Percentiles rank a stretch among this genome's conserved stretches.
phyloP scores from a whole-genome alignment of 2,888 invertebrate species.

The Caenorhabditis virilis region DNA sequence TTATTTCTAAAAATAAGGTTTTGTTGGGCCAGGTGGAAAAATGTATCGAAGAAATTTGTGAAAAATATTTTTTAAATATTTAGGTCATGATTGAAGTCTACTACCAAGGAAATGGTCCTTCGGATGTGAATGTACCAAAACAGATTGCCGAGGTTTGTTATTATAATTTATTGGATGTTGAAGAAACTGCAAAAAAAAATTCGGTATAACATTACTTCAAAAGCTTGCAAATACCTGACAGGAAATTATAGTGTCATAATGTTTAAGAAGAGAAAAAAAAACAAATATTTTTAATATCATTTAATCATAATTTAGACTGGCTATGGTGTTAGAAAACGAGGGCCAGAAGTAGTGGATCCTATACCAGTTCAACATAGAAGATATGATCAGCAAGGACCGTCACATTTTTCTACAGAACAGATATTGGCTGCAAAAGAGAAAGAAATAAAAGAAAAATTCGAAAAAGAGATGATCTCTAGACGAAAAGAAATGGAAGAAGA shows the following conservation, averaged over 20 bases:
- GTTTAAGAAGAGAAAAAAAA: neutral
- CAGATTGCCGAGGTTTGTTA: constrained; percentile 32
- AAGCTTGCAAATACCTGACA: neutral
- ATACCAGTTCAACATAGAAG: too few species aligned
- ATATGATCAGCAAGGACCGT: too few species aligned
- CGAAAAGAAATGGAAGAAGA: constrained; percentile 22
- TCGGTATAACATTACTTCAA: neutral
- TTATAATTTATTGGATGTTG: neutral
- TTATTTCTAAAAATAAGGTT: neutral
- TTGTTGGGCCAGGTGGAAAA: too few species aligned
- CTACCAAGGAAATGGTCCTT: constrained; percentile 7
- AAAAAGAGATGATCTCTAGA: constrained; percentile 9
- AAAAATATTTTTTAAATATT: neutral
- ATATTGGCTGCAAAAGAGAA: constrained; percentile 4
- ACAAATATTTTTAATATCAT: neutral
- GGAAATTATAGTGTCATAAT: neutral
- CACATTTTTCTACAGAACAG: constrained; percentile 8
- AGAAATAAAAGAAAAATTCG: constrained; percentile 13
- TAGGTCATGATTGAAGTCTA: constrained; percentile 32
- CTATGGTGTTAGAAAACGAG: neutral
- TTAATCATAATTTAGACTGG: too few species aligned
- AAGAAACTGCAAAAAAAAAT: neutral
- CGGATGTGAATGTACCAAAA: neutral
- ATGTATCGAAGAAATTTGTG: neutral
- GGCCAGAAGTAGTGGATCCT: neutral